Conservation (phyloP, 1,140 invertebrate species). For the Trypoxylus dichotomus region DNA sequence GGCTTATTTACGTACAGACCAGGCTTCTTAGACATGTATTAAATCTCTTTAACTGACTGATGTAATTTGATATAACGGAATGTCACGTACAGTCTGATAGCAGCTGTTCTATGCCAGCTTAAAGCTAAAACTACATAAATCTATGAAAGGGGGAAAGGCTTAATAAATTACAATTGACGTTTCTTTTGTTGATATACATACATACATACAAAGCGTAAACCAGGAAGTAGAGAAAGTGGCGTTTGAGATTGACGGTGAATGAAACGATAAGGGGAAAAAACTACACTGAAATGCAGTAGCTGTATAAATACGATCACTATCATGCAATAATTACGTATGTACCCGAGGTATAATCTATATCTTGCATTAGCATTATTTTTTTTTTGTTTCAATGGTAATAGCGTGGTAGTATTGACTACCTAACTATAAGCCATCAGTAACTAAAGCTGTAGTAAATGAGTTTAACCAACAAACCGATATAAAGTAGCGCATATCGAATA, state of each 20-base stretch:
- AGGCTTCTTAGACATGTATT: not conserved
- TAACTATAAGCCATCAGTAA: too few species aligned
- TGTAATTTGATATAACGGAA: slow-evolving; percentile 22
- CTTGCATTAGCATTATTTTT: too few species aligned
- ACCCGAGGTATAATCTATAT: too few species aligned
- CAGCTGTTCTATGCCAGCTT: slow-evolving; percentile 7
- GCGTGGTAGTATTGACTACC: too few species aligned
- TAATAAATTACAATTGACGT: slow-evolving; percentile 8
- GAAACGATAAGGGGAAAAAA: not conserved
- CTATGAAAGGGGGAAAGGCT: not conserved
- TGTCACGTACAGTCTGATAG: slow-evolving; percentile 10
- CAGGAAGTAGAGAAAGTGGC: slow-evolving; percentile 6
- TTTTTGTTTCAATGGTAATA: too few species aligned
- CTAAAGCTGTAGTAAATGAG: too few species aligned
- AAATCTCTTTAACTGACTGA: slow-evolving; percentile 4
- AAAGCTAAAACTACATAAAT: not conserved
- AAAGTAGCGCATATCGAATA: too few species aligned
- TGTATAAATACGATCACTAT: not conserved
- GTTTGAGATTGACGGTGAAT: not conserved
- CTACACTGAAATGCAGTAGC: not conserved
- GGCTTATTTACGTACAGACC: slow-evolving; percentile 1
- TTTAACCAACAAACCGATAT: too few species aligned
- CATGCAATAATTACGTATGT: not conserved
- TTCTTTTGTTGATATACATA: not conserved
- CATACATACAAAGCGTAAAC: not conserved